Percentiles rank a stretch among this genome's conserved stretches.
Conservation (phyloP, 2,113 vertebrate species). For the Pagrus major region DNA sequence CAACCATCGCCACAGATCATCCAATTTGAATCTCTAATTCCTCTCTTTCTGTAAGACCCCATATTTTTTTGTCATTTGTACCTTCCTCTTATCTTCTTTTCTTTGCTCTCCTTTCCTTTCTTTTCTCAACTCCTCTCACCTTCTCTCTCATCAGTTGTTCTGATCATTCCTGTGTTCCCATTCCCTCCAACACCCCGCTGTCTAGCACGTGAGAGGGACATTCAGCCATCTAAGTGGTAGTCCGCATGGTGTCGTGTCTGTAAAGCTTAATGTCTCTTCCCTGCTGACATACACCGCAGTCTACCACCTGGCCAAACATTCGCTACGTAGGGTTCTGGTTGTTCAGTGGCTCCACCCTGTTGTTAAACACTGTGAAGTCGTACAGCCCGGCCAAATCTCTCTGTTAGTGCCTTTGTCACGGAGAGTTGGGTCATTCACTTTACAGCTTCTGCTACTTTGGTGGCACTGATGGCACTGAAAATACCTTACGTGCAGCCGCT, state of each 20-base stretch:
- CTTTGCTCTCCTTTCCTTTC: background rate
- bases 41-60: background rate
- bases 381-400: conserved; percentile 39
- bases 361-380: conserved; percentile 34
- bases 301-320: conserved; percentile 71
- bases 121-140: background rate
- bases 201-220: conserved; percentile 53
- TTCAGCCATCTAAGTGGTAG: conserved; percentile 59
- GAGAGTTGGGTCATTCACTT: conserved; percentile 48
- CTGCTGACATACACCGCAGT: conserved; percentile 62
- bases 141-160: conserved; percentile 27
- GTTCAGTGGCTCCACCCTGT: conserved; percentile 50
- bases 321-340: conserved; percentile 31
- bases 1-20: conserved; percentile 1
- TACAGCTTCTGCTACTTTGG: conserved; percentile 30
- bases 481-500: conserved; percentile 24
- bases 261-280: conserved; percentile 66
- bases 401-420: conserved; percentile 52
- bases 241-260: conserved; percentile 64
- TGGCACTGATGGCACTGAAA: conserved; percentile 38
- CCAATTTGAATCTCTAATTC: conserved; percentile 23
- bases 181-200: conserved; percentile 54
- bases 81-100: background rate
- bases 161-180: conserved; percentile 53
- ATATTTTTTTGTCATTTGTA: background rate